Base-by-base conservation (phyloP, 2,888 invertebrate species). In the Sarcophaga subvicina region DNA sequence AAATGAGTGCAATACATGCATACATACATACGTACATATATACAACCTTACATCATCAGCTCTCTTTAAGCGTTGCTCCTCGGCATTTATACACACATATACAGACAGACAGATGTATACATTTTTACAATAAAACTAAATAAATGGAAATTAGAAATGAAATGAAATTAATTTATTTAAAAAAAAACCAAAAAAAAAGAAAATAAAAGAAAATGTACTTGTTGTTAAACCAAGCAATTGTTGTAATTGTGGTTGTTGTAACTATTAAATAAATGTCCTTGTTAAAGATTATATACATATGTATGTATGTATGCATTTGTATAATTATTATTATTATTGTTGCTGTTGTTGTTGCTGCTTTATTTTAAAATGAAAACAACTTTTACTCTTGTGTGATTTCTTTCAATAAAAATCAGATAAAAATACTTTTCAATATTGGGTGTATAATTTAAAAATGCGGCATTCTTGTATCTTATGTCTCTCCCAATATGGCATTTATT, bases 361-460 rank as follows among this genome's bases (percentile, higher is more conserved):
- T 45, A n/a, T 4, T 47, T 69, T 2, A 45, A 63, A 67, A 27
- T 3, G 3, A 80, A 69, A 75, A 69, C 63, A 27, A 75, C 69
- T 69, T 63, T 81, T 75, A 75, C 80, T 73, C 60, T 69, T 75
- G 67, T 75, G 49, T 69, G 69, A 69, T 75, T 73, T 80, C 37
- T 45, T 66, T 25, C 14, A 71, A 45, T 6, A 4, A 10, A 25
- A 70, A 27, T 5, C 4, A 27, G 5, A 27, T 5, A 27, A 27
- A 27, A 27, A 27, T 27, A 5, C 27, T 25, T 25, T 22, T 1
- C 1, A 27, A 27, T 27, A 27, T 27, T 27, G 2, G 27, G 27
- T 27, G 27, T 27, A 27, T 5, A 27, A 27, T 27, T 27, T 27
- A 27, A 4, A 27, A 37, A 37, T 37, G 37, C 6, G 5, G 37